Evolutionary conservation across 2,113 vertebrate species (phyloP).

Genomic region (Paradoxurus hermaphroditus): DNA sequence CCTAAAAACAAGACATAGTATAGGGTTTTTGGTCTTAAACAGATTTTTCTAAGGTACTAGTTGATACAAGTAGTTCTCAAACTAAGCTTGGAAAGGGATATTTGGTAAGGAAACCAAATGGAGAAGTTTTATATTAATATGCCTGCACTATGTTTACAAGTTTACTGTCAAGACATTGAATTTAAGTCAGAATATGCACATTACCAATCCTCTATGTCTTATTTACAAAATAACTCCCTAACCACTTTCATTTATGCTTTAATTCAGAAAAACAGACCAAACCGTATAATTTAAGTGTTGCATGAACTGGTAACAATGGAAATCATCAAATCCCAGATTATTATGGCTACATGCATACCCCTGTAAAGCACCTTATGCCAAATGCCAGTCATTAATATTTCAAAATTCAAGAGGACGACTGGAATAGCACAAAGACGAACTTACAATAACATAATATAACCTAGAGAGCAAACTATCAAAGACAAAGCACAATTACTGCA

Average conservation of each 20-base stretch:
- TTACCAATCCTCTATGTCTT: background rate
- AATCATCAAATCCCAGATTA: constrained; percentile 26
- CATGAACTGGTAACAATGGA: background rate
- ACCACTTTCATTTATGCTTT: background rate
- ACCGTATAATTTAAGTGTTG: background rate
- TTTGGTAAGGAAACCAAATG: background rate
- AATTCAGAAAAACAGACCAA: background rate
- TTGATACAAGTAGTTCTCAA: background rate
- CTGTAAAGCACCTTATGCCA: constrained; percentile 36
- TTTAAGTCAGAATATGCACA: background rate
- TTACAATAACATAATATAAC: background rate
- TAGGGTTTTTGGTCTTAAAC: background rate
- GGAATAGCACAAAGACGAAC: constrained; percentile 19
- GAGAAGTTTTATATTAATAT: background rate
- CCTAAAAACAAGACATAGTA: background rate
- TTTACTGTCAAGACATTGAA: background rate
- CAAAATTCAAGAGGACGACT: constrained; percentile 34
- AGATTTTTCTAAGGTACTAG: background rate
- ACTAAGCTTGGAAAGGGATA: background rate
- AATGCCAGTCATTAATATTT: constrained; percentile 57
- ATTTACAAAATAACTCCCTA: background rate
- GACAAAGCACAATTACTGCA: background rate
- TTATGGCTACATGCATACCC: background rate
- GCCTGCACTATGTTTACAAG: background rate
- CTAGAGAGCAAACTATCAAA: constrained; percentile 37